These are phyloP conservation scores for Conistra vaccinii DNA, from an alignment of 2,888 invertebrate species.

Conservation along the genomic window DNA sequence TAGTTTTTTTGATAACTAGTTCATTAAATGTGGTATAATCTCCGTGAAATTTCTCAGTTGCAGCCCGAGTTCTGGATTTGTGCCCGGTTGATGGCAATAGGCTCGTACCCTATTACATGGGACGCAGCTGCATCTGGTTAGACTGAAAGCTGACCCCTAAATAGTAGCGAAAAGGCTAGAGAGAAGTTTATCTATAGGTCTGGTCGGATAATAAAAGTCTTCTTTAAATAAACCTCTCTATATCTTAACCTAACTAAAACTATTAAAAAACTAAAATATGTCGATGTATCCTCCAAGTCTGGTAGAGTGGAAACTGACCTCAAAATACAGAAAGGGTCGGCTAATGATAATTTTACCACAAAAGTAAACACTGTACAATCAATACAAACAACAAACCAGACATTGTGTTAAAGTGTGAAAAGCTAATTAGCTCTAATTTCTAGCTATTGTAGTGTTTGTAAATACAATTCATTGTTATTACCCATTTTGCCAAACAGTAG, in stretches of 20 bases:
- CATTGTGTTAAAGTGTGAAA: slow-evolving; percentile 40
- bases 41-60: neutral
- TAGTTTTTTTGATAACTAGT: slow-evolving; percentile 9
- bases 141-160: too few relatives aligned
- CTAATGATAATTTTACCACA: slow-evolving; percentile 20
- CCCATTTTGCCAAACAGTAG: slow-evolving; percentile 11
- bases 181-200: too few relatives aligned
- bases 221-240: too few relatives aligned
- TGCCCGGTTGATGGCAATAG: neutral
- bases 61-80: neutral
- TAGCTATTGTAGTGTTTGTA: slow-evolving; percentile 24
- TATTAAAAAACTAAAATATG: too few relatives aligned
- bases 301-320: too few relatives aligned
- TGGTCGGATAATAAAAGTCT: too few relatives aligned
- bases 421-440: slow-evolving; percentile 49
- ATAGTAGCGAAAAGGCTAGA: too few relatives aligned
- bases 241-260: too few relatives aligned
- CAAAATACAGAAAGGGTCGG: neutral
- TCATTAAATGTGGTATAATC: neutral
- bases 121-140: too few relatives aligned
- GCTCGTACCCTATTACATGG: too few relatives aligned
- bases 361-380: slow-evolving; percentile 20
- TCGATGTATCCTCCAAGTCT: too few relatives aligned
- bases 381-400: slow-evolving; percentile 42
- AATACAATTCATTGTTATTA: slow-evolving; percentile 46